phyloP scores from a whole-genome alignment of 2,888 invertebrate species.

The Dromius quadrimaculatus region DNA sequence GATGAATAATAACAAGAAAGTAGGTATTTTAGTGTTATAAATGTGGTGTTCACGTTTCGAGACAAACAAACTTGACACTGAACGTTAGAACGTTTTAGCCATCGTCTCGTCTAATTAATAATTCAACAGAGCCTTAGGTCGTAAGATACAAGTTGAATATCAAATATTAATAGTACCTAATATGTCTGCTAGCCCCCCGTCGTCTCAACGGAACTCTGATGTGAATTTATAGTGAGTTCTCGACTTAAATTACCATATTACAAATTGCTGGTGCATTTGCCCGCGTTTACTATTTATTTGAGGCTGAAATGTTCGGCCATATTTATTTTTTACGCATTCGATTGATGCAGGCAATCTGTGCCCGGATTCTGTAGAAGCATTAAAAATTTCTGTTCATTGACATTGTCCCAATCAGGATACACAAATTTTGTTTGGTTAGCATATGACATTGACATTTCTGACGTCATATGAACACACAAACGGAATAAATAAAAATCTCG shows the following conservation, averaged over 20 bases:
- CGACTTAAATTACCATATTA: slow-evolving; percentile 62
- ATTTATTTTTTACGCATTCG: too few species aligned
- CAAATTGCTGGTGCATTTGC: slow-evolving; percentile 57
- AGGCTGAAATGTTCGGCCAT: too few species aligned
- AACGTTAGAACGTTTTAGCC: slow-evolving; percentile 1
- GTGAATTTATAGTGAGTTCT: slow-evolving; percentile 62
- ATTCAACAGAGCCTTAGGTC: slow-evolving; percentile 44
- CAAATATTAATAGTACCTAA: slow-evolving; percentile 56
- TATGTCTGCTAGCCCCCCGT: slow-evolving; percentile 60
- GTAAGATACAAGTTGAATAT: slow-evolving; percentile 54
- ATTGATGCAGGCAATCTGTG: too few species aligned
- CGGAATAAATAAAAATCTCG: slow-evolving; percentile 42
- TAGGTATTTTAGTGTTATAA: too few species aligned
- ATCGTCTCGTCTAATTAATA: slow-evolving; percentile 41
- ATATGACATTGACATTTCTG: slow-evolving; percentile 41
- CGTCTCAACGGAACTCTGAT: slow-evolving; percentile 61
- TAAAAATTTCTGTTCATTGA: slow-evolving; percentile 42
- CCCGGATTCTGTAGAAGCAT: too few species aligned
- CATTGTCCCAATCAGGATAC: slow-evolving; percentile 42
- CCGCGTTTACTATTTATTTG: slow-evolving; percentile 46
- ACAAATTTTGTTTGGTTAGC: slow-evolving; percentile 14
- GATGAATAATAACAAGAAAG: too few species aligned
- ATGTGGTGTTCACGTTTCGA: slow-evolving; percentile 10
- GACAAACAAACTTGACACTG: slow-evolving; percentile 16
- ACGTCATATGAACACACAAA: slow-evolving; percentile 32